These are phyloP conservation scores for Ormyrus labotus DNA, from an alignment of 2,888 invertebrate species.

Conservation along the genomic window DNA sequence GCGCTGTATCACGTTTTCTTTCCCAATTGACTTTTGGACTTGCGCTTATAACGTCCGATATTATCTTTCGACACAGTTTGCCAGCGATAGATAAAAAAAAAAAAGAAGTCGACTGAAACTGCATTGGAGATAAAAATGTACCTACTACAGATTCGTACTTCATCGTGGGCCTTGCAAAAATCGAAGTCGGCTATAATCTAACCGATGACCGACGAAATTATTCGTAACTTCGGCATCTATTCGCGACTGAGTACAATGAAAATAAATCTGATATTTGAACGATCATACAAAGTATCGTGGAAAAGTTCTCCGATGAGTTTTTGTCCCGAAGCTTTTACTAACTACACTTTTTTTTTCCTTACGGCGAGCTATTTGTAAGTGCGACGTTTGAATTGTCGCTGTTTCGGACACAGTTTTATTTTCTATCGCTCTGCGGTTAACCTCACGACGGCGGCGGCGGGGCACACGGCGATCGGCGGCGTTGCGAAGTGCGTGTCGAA, in stretches of 20 bases:
- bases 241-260: too few species aligned
- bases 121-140: slow-evolving; percentile 9
- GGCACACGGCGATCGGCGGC: not conserved
- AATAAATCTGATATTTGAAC: too few species aligned
- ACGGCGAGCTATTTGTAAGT: too few species aligned
- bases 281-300: too few species aligned
- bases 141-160: slow-evolving; percentile 18
- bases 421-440: slow-evolving; percentile 12
- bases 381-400: not conserved
- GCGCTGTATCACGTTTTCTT: slow-evolving; percentile 38
- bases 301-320: too few species aligned
- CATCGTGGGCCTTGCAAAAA: slow-evolving; percentile 9
- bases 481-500: slow-evolving; percentile 27
- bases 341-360: too few species aligned
- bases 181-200: slow-evolving; percentile 3
- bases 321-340: too few species aligned
- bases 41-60: not conserved
- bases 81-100: slow-evolving; percentile 19
- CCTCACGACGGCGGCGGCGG: not conserved
- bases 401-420: slow-evolving; percentile 24
- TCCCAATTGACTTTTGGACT: slow-evolving; percentile 25
- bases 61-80: slow-evolving; percentile 43
- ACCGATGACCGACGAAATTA: slow-evolving; percentile 27
- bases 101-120: not conserved
- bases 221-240: not conserved